Evolutionary conservation across 2,888 invertebrate species (phyloP), one percentile per base, ranked within the genome.

Genomic region (Chymomyza procnemis): DNA sequence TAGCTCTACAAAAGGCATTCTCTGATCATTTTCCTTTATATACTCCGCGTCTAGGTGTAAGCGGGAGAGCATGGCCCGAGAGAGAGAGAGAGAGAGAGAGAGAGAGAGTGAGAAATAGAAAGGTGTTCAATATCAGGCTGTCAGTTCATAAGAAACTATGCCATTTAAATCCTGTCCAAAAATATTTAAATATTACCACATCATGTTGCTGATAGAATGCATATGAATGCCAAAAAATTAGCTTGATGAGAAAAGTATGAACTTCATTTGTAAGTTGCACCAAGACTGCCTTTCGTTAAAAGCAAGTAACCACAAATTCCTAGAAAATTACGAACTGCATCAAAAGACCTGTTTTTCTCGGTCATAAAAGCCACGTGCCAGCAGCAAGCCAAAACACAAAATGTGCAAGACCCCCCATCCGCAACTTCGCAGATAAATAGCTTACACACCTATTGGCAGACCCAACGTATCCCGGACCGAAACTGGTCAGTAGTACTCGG

Each of bases 401-500:
- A 55, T 55, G 14, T 55, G 21, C 55, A 14, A 55, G 19, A 9
- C 4, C n/a, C 22, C 9, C n/a, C 60, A 18, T 46, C 71, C 74
- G 79, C 76, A 78, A 79, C 81, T 84, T 73, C 86, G 86, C 71
- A 76, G 86, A 80, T 81, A 85, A 81, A 85, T 74, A 80, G 18
- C 86, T 81, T 80, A 71, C 84, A 86, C 81, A 81, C 86, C 81
- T 81, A 74, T 84, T 80, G 79, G 84, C 81, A 74, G 74, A 26
- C 54, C 59, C 50, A 60, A 50, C 22, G 48, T 6, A 64, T 46
- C 52, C 48, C n/a, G 61, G 41, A 52, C 60, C 59, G 34, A 22
- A 55, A 41, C 61, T 58, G 26, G 52, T 9, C 52, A n/a, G 3
- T n/a, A 47, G n/a, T 47, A 47, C 4, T 16, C 47, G 16, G 47